Evolutionary conservation across 2,888 invertebrate species (phyloP).

Genomic region (Campopleginae sp.): DNA sequence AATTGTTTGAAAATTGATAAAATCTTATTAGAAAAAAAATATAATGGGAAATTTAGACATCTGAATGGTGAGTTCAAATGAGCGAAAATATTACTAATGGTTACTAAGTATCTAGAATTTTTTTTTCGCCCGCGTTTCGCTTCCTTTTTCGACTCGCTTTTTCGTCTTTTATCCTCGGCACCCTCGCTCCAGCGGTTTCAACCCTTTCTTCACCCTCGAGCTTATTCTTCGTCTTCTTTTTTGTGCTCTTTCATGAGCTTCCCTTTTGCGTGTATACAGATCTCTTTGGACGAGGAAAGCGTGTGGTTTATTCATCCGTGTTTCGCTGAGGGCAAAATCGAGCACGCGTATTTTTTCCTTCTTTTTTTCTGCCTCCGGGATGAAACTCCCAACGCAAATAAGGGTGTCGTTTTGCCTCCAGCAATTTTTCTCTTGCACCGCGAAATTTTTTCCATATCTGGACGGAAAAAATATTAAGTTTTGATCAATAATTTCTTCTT

Average conservation of each 20-base stretch:
- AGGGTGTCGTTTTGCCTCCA: slow-evolving; percentile 19
- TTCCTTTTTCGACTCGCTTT: slow-evolving; percentile 18
- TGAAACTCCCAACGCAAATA: slow-evolving; percentile 25
- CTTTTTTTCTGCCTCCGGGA: slow-evolving; percentile 4
- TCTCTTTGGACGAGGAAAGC: slow-evolving; percentile 39
- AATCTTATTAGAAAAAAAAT: background rate
- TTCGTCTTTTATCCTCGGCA: slow-evolving; percentile 43
- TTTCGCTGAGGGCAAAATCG: slow-evolving; percentile 39
- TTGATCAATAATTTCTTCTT: background rate
- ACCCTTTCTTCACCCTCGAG: slow-evolving; percentile 2
- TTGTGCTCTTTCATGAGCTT: slow-evolving; percentile 25
- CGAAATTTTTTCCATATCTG: background rate
- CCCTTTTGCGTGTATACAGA: slow-evolving; percentile 32
- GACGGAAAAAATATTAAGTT: background rate
- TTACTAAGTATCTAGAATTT: background rate
- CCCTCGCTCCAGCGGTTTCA: slow-evolving; percentile 38
- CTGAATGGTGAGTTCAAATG: background rate
- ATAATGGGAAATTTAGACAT: background rate
- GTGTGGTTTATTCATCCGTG: slow-evolving; percentile 56
- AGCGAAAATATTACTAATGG: background rate
- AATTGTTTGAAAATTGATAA: background rate
- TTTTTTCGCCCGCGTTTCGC: background rate
- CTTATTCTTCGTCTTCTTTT: slow-evolving; percentile 2
- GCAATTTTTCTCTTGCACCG: slow-evolving; percentile 18
- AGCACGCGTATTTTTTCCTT: background rate